A percentile compares a stretch with the other conserved stretches of the same genome.
phyloP scores from a whole-genome alignment of 1,140 invertebrate species.

The Linepithema humile region DNA sequence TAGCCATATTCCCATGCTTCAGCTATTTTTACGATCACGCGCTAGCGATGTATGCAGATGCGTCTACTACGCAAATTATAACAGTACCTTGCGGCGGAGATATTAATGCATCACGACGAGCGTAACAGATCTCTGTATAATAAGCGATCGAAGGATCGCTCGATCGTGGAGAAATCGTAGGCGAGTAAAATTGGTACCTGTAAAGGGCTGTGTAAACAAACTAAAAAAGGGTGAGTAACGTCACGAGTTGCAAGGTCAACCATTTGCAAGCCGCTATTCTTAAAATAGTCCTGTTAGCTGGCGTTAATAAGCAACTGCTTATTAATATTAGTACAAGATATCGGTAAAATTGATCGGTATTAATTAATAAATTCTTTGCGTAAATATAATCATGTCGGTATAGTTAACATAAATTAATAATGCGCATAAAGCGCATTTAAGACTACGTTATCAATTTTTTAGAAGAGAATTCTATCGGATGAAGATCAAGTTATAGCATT shows the following conservation, averaged over 20 bases:
- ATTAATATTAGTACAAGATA: slow-evolving; percentile 14
- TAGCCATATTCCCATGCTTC: slow-evolving; percentile 29
- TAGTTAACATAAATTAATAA: neutral
- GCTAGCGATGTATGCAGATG: slow-evolving; percentile 25
- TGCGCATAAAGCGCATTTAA: neutral
- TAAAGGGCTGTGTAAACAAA: neutral
- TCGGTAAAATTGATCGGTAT: neutral
- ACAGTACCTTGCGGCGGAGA: slow-evolving; percentile 54
- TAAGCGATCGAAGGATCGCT: slow-evolving; percentile 5
- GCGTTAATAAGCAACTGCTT: neutral
- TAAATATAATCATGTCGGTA: neutral
- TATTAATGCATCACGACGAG: slow-evolving; percentile 6
- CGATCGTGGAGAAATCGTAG: slow-evolving; percentile 15
- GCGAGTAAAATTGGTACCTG: neutral
- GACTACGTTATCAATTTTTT: neutral
- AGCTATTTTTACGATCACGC: slow-evolving; percentile 50
- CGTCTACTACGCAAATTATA: slow-evolving; percentile 64
- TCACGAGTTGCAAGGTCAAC: slow-evolving; percentile 18
- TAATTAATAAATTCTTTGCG: slow-evolving; percentile 1
- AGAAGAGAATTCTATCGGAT: neutral
- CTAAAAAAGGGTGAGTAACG: slow-evolving; percentile 18
- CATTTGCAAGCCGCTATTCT: slow-evolving; percentile 1
- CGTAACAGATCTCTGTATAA: slow-evolving; percentile 1
- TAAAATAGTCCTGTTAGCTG: neutral
- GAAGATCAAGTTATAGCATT: neutral